phyloP scores from a whole-genome alignment of 2,888 invertebrate genomes.

The Portevinia maculata region DNA sequence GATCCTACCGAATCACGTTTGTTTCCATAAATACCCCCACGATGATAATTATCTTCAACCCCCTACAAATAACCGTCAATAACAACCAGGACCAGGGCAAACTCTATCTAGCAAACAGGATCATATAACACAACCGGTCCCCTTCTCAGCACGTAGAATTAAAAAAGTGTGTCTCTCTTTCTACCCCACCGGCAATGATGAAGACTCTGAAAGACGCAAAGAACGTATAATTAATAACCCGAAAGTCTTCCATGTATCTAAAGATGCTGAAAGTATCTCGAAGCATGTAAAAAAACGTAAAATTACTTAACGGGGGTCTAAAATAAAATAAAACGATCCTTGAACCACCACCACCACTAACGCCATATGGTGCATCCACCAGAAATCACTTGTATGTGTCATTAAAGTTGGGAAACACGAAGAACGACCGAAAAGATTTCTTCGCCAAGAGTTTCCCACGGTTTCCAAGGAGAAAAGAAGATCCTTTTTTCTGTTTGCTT shows the following conservation, averaged over 20 bases:
- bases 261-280: conserved; percentile 25
- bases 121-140: conserved; percentile 67
- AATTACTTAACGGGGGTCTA: conserved; percentile 63
- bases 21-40: conserved; percentile 51
- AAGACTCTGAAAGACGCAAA: conserved; percentile 32
- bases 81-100: conserved; percentile 54
- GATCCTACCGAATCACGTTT: conserved; percentile 56
- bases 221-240: conserved; percentile 52
- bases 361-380: conserved; percentile 58
- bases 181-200: conserved; percentile 5
- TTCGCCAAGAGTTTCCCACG: conserved; percentile 59
- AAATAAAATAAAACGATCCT: conserved; percentile 58
- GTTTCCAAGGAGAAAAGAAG: conserved; percentile 58
- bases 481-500: conserved; percentile 54
- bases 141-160: conserved; percentile 51
- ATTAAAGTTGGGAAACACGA: conserved; percentile 61
- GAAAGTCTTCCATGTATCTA: conserved; percentile 41
- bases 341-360: conserved; percentile 48
- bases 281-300: conserved; percentile 43
- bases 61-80: conserved; percentile 56
- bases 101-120: conserved; percentile 58
- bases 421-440: conserved; percentile 38
- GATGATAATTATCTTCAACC: conserved; percentile 44
- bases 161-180: conserved; percentile 18
- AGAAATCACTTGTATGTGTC: conserved; percentile 69